phyloP scores from a whole-genome alignment of 2,113 vertebrate genomes.

The Ochotona curzoniae region DNA sequence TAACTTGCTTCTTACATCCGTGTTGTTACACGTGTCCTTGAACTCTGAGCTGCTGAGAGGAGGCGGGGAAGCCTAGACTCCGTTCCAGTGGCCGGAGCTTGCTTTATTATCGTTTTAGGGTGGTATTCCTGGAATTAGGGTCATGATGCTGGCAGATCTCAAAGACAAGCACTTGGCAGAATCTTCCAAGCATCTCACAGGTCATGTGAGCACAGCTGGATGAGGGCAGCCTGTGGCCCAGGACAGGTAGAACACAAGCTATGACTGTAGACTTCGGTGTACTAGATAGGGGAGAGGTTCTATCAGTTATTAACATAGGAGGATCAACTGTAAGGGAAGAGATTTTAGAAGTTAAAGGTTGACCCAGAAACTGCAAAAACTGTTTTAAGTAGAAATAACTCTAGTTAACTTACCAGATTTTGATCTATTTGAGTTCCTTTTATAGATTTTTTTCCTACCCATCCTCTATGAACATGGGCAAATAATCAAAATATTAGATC shows the following conservation, averaged over 20 bases:
- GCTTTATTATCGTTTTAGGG: not conserved
- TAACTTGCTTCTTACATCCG: not conserved
- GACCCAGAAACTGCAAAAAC: slow-evolving; percentile 11
- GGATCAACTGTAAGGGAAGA: not conserved
- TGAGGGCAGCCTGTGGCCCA: not conserved
- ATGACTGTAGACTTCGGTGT: not conserved
- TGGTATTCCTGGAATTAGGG: not conserved
- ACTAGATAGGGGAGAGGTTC: not conserved
- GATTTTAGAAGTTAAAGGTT: slow-evolving; percentile 18
- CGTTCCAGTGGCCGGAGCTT: not conserved
- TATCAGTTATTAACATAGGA: not conserved
- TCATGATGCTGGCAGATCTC: not conserved
- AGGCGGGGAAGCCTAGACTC: no score
- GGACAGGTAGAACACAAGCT: not conserved
- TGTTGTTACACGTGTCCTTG: not conserved
- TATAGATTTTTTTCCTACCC: not conserved
- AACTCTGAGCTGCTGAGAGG: not conserved
- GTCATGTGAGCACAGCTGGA: not conserved
- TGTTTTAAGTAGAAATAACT: not conserved
- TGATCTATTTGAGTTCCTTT: not conserved
- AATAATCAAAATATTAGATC: not conserved
- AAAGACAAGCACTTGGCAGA: not conserved
- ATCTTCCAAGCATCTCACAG: not conserved
- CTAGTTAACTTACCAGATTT: not conserved
- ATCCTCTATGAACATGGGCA: not conserved